Evolutionary conservation across 2,888 invertebrate genomes (phyloP).

Genomic region (Syrista parreyssii): DNA sequence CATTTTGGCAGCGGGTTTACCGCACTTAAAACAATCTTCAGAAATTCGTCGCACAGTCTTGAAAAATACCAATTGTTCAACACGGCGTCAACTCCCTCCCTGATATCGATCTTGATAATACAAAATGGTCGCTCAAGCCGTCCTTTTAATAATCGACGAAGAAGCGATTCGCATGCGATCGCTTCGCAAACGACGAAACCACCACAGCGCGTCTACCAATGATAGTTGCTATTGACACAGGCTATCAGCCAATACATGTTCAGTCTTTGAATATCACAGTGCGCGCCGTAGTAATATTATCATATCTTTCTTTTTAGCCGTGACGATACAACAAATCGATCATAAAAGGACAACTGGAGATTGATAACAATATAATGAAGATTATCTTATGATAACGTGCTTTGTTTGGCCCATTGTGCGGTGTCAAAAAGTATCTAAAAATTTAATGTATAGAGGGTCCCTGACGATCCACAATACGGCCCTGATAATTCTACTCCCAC

Average conservation of each 20-base stretch:
- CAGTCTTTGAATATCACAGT: not conserved
- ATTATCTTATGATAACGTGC: not conserved
- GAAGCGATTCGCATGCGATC: not conserved
- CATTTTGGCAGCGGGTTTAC: not conserved
- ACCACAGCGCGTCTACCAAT: not conserved
- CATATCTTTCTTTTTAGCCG: not conserved
- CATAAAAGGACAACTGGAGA: not conserved
- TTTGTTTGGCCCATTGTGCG: not conserved
- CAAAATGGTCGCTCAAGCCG: slow-evolving; percentile 3
- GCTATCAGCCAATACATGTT: not conserved
- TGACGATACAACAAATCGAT: not conserved
- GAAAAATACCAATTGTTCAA: not conserved
- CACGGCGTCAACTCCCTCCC: not conserved
- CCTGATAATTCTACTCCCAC: not conserved
- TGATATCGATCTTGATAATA: not conserved
- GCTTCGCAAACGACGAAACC: not conserved
- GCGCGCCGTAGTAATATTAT: not conserved
- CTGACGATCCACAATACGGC: not conserved
- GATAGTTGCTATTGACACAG: not conserved
- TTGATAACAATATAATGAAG: not conserved
- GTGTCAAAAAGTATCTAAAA: not conserved
- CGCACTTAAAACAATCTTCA: not conserved
- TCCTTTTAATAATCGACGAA: slow-evolving; percentile 5
- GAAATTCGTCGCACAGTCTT: not conserved
- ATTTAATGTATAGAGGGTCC: not conserved